Evolutionary conservation across 1,140 invertebrate genomes (phyloP).

Genomic region (Elysia chlorotica): DNA sequence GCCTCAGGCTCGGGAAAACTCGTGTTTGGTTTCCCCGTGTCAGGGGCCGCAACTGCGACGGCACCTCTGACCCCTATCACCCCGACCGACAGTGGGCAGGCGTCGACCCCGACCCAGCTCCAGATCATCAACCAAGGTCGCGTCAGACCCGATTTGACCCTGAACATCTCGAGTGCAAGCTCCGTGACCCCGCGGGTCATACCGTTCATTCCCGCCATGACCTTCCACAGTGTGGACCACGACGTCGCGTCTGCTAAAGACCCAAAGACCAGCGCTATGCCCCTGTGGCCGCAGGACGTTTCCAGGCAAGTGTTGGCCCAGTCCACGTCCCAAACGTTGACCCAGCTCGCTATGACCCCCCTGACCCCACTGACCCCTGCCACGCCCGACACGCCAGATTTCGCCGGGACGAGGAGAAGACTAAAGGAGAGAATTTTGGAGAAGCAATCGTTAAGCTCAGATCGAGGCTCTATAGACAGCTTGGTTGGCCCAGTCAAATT

Average conservation of each 20-base stretch:
- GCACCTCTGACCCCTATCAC: conserved; percentile 22
- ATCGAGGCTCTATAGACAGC: too few relatives aligned
- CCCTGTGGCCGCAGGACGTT: too few relatives aligned
- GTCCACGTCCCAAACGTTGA: background rate
- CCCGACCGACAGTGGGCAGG: background rate
- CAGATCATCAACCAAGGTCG: background rate
- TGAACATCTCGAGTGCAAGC: conserved; percentile 13
- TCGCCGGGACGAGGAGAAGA: conserved; percentile 28
- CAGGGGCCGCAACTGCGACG: conserved; percentile 19
- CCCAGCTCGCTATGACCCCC: background rate
- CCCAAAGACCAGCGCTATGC: background rate
- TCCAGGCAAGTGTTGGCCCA: too few relatives aligned
- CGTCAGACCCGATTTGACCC: background rate
- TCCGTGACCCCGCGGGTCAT: conserved; percentile 18
- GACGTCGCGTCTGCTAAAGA: too few relatives aligned
- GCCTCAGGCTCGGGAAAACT: background rate
- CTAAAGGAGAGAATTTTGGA: conserved; percentile 52
- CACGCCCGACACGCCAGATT: conserved; percentile 26
- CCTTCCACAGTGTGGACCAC: conserved; percentile 20
- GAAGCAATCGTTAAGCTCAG: conserved; percentile 55
- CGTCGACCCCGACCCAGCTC: background rate
- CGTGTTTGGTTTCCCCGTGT: conserved; percentile 7
- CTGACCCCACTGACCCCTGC: conserved; percentile 24
- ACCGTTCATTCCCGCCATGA: conserved; percentile 20
- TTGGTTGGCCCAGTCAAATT: too few relatives aligned